Base-by-base conservation (phyloP, 2,888 invertebrate species). In the Tenthredo amoena region DNA sequence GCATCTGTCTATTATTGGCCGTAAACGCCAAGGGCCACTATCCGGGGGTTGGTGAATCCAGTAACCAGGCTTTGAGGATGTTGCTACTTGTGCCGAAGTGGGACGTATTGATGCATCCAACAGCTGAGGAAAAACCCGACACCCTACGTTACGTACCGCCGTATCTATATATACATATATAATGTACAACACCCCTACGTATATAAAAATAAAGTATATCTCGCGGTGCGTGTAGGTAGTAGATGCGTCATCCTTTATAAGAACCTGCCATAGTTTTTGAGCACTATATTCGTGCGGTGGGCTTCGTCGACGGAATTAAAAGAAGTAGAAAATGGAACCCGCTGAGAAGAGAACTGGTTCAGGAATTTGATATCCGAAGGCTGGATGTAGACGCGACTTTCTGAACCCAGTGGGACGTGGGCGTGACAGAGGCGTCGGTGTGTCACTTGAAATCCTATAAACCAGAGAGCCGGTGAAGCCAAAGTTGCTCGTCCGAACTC, bases 1-100 rank as follows among this genome's bases (percentile, higher is more conserved):
- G 85, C 88, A 88, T 87, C 86, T 89, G 88, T 86, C 87, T 87
- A 88, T 88, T 89, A 89, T 88, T 88, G 87, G 86, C 82, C 85
- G 86, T 83, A 86, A 86, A 87, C 72, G 87, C 83, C 84, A 47
- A 83, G 83, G n/a, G 50, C 68, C 83, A 83, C 58, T 81, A 18
- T 74, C 43, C 83, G 76, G 85, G 86, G 84, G 85, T 55, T 83
- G 83, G 71, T 55, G 76, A 43, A 84, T 84, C 72, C 71, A 74
- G 71, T n/a, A 62, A 84, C 50, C 21, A 34, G 62, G 50, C 84
- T 82, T 43, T 85, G 72, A 86, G 86, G 86, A 86, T 86, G 87
- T 85, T 85, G 86, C 65, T 86, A 84, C 86, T 87, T 31, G 72
- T 50, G 72, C 82, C 68, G 71, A 71, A 85, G 72, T 85, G 72